Conservation (phyloP, 2,113 vertebrate species). For the Bubalus kerabau region DNA sequence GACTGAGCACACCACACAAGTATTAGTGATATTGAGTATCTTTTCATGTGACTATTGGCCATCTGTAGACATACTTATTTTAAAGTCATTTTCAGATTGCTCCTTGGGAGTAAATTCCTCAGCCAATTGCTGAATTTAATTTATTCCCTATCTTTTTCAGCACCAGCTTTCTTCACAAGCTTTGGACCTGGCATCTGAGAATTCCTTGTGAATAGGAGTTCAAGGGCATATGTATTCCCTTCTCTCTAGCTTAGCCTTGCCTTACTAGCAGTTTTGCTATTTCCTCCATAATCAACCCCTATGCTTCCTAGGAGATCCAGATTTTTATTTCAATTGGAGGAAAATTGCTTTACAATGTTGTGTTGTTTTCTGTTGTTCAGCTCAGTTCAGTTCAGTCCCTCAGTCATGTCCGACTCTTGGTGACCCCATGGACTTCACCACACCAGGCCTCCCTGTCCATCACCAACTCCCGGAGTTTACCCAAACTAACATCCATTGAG, state of each 20-base stretch:
- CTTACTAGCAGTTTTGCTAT: background rate
- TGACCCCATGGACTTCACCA: rapidly evolving
- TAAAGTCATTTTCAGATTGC: background rate
- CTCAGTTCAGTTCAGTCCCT: background rate
- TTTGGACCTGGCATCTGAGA: background rate
- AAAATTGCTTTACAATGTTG: background rate
- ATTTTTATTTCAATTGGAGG: background rate
- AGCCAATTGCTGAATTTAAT: background rate
- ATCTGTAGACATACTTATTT: background rate
- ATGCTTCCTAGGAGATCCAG: background rate
- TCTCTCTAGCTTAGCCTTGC: background rate
- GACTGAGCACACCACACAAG: background rate
- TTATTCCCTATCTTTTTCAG: background rate
- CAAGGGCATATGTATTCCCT: background rate
- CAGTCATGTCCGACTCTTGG: background rate
- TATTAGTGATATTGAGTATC: background rate
- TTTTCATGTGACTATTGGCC: background rate
- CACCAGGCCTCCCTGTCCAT: background rate
- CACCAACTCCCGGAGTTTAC: background rate
- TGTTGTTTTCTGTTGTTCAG: background rate
- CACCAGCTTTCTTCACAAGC: background rate
- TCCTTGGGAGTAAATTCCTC: background rate
- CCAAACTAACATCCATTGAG: background rate
- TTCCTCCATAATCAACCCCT: background rate
- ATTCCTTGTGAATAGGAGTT: background rate